Base-by-base conservation (phyloP, 2,797 vertebrate genomes). In the Enteromius afrohamiltoni region DNA sequence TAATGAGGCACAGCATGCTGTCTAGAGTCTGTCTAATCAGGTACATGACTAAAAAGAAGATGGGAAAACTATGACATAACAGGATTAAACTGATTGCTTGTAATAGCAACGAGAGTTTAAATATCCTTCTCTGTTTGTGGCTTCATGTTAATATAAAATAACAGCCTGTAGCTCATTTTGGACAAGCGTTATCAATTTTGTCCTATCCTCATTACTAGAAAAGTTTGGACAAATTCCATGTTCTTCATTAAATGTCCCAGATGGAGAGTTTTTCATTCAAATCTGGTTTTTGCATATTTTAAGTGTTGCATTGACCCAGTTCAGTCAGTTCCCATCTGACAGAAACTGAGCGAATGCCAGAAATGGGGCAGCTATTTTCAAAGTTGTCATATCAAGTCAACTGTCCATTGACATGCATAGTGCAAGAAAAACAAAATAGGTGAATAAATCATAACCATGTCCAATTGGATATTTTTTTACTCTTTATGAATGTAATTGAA, bases 341-440 rank as follows among this genome's bases (percentile, higher is more conserved):
- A 60, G 83, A 73, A 31, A 64, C 19, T 11, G 29, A 88, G 64
- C 83, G 73, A 89, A 88, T 79, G 40, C 83, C 79, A 86, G 67
- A 86, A 92, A 91, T 13, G 71, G 91, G 92, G 88, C 87, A 85
- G 89, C 90, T 92, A 93, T 93, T 93, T 93, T 87, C 90, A 92
- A 87, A 75, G 83, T 69, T 85, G 83, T 80, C 53, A 23, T 80
- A 69, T 60, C 71, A 68, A 31, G 8, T 74, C 42, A 67, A 76
- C 16, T 53, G 62, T 37, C 58, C 81, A 45, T 11, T 42, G 49
- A 58, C 34, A 53, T 37, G 34, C 37, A 60, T n/a, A 62, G 34
- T 11, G n/a, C 51, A 75, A 19, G 3, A 40, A 40, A 67, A 62
- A 14, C 14, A 60, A 26, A 58, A 60, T 2, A 29, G 26, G 26